These are phyloP conservation scores for Camponotus fellah DNA, from an alignment of 2,888 invertebrate species.

Conservation along the genomic window DNA sequence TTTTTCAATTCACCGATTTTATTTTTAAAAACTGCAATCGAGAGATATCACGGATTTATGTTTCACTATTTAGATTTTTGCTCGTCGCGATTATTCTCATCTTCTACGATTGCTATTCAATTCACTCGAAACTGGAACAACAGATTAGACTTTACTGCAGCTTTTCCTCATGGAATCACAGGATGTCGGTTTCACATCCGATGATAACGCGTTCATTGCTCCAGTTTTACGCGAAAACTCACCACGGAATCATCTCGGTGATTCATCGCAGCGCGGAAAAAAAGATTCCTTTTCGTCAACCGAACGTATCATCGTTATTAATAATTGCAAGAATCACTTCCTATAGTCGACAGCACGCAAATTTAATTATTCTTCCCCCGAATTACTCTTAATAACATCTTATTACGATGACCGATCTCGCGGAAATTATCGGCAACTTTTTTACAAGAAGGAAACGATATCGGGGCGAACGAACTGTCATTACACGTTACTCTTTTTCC, in stretches of 20 bases:
- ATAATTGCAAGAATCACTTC: neutral
- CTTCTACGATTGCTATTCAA: neutral
- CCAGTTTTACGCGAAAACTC: slow-evolving; percentile 22
- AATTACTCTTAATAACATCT: neutral
- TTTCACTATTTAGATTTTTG: neutral
- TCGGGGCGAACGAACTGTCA: neutral
- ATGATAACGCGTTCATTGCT: slow-evolving; percentile 36
- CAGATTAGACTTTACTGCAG: neutral
- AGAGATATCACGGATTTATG: neutral
- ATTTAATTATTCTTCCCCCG: neutral
- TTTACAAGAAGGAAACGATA: neutral
- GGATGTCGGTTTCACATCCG: slow-evolving; percentile 22
- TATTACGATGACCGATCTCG: neutral
- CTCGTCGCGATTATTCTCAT: neutral
- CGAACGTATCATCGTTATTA: neutral
- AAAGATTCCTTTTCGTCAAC: neutral
- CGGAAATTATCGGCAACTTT: neutral
- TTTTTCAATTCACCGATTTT: neutral
- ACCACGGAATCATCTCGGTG: slow-evolving; percentile 22
- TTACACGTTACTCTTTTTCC: slow-evolving; percentile 19
- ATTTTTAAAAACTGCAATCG: neutral
- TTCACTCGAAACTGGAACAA: neutral
- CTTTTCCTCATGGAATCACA: slow-evolving; percentile 14
- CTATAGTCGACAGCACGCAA: neutral
- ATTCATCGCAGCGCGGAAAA: neutral